These are phyloP conservation scores for Coleophora flavipennella DNA, from an alignment of 2,888 invertebrate genomes.

Conservation along the genomic window DNA sequence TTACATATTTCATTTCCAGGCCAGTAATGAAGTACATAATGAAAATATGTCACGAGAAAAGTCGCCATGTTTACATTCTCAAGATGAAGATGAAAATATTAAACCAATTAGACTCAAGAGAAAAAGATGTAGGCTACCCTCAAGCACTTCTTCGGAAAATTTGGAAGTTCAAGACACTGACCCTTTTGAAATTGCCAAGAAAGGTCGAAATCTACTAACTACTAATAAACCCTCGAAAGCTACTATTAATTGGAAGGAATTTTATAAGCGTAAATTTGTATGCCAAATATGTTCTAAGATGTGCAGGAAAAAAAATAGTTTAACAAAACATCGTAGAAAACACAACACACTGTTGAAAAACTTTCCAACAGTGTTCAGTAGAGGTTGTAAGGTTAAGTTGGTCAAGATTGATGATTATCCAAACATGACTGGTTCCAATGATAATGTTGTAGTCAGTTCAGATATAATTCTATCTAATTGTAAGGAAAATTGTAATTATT, in stretches of 20 bases:
- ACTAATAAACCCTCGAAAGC: not conserved
- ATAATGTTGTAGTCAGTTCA: not conserved
- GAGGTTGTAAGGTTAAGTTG: constrained; percentile 31
- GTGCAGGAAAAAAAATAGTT: constrained; percentile 13
- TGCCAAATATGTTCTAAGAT: constrained; percentile 16
- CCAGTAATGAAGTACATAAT: no score
- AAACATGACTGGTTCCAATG: constrained; percentile 33
- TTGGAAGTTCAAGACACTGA: not conserved
- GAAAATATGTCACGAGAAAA: constrained; percentile 17
- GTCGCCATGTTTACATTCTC: constrained; percentile 24
- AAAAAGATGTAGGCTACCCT: constrained; percentile 7
- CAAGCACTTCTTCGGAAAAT: constrained; percentile 4
- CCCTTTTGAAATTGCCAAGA: not conserved
- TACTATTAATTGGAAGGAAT: constrained; percentile 7
- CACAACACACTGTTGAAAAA: constrained; percentile 23
- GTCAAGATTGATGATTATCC: constrained; percentile 33
- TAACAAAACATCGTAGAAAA: constrained; percentile 18
- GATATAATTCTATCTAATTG: no score
- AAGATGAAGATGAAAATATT: constrained; percentile 6
- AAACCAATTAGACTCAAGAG: not conserved
- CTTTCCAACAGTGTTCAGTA: constrained; percentile 25
- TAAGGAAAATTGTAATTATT: no score
- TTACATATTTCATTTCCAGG: no score
- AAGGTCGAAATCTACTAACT: no score
- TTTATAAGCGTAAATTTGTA: constrained; percentile 12